phyloP scores from a whole-genome alignment of 2,888 invertebrate genomes.

The Drosophila sordidula region DNA sequence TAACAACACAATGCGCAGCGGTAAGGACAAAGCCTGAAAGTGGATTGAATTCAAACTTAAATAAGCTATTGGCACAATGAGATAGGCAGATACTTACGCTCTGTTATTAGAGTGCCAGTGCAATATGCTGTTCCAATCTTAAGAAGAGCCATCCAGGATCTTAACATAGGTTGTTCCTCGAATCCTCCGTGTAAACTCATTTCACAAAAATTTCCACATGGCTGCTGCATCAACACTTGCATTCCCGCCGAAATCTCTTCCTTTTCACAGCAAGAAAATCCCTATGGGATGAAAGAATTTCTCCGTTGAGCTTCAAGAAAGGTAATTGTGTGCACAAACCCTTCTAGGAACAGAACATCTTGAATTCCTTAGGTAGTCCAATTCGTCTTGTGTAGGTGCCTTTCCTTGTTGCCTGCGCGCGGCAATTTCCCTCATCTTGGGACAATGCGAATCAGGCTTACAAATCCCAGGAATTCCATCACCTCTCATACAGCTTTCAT shows the following conservation, averaged over 20 bases:
- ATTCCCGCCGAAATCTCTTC: conserved; percentile 7
- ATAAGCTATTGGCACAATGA: too few relatives aligned
- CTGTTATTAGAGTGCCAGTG: neutral
- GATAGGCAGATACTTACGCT: too few relatives aligned
- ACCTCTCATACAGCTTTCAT: neutral
- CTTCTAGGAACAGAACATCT: neutral
- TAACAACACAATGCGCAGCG: conserved; percentile 38
- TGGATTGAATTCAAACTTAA: neutral
- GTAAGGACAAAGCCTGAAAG: conserved; percentile 36
- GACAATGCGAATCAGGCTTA: neutral
- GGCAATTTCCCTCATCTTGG: neutral
- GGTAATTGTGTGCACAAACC: neutral
- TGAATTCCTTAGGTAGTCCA: neutral
- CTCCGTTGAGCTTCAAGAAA: neutral
- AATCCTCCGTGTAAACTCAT: neutral
- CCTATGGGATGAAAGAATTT: conserved; percentile 1
- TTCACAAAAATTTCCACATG: conserved; percentile 12
- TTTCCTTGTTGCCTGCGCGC: rapidly evolving
- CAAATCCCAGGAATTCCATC: conserved; percentile 25
- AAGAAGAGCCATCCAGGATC: conserved; percentile 41
- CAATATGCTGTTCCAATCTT: too few relatives aligned
- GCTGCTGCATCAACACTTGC: neutral
- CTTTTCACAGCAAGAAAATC: conserved; percentile 13
- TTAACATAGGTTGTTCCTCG: conserved; percentile 10
- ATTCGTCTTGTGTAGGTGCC: neutral